A percentile compares a stretch with the other conserved stretches of the same genome.
Evolutionary conservation across 2,888 invertebrate species (phyloP).

Genomic region (Steromphala cineraria): DNA sequence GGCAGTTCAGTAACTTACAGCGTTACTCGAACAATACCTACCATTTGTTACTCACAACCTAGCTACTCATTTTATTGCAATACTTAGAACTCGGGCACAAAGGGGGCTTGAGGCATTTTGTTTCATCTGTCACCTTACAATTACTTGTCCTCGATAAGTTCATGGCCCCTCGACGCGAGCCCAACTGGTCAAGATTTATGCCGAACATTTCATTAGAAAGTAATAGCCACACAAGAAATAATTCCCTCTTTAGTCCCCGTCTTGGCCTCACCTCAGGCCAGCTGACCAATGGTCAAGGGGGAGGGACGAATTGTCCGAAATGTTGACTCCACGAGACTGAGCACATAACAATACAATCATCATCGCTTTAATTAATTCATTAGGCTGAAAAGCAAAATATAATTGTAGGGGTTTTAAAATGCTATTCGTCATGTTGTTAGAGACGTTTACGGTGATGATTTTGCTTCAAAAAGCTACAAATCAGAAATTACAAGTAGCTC

Average conservation of each 20-base stretch:
- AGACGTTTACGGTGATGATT: neutral
- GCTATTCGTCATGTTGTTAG: neutral
- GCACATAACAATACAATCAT: neutral
- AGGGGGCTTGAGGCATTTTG: neutral
- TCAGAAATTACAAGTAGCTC: neutral
- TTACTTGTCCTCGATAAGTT: neutral
- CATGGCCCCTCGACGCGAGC: neutral
- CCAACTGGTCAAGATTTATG: slow-evolving; percentile 10
- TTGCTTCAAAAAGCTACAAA: neutral
- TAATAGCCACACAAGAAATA: neutral
- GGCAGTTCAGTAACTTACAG: neutral
- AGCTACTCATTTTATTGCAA: neutral
- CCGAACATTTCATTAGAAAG: neutral
- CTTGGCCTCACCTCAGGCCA: neutral
- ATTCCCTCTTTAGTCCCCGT: neutral
- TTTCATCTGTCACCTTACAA: neutral
- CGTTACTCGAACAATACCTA: neutral
- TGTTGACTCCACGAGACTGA: neutral
- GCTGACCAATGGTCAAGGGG: neutral
- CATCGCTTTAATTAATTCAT: slow-evolving; percentile 4
- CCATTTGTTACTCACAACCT: neutral
- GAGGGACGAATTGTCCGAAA: neutral
- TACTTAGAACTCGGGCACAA: neutral
- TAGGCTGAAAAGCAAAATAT: slow-evolving; percentile 8
- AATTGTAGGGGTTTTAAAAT: neutral